Conservation (phyloP, 2,797 vertebrate genomes). For the Poecilia wingei region DNA sequence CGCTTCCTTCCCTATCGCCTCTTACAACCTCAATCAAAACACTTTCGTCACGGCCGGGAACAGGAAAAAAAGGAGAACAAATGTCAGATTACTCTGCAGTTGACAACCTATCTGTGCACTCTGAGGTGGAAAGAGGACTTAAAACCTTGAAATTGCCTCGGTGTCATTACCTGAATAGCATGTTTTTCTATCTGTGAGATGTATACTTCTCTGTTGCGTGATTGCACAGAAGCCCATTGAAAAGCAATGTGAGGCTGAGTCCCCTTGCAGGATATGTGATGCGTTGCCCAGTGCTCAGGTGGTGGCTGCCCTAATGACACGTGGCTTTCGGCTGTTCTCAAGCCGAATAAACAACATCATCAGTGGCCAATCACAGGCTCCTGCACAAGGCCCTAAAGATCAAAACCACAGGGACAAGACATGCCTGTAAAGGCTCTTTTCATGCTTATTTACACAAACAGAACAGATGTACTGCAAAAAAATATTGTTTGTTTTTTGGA, state of each 20-base stretch:
- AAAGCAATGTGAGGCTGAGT: constrained; percentile 38
- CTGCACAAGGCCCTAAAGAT: constrained; percentile 55
- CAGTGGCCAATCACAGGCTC: constrained; percentile 63
- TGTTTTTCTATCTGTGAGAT: constrained; percentile 11
- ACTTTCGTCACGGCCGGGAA: constrained; percentile 29
- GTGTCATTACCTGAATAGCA: constrained; percentile 18
- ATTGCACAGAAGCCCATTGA: constrained; percentile 10
- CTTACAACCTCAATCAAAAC: constrained; percentile 42
- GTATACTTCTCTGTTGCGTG: constrained; percentile 8
- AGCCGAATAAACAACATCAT: constrained; percentile 59
- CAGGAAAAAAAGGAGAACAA: constrained; percentile 25
- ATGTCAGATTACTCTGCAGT: constrained; percentile 26
- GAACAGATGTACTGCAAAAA: constrained; percentile 63
- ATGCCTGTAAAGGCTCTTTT: constrained; percentile 48
- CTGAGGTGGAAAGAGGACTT: constrained; percentile 11
- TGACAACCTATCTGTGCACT: constrained; percentile 21
- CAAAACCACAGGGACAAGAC: constrained; percentile 58
- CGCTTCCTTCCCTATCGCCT: constrained; percentile 18
- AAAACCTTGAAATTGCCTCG: constrained; percentile 19
- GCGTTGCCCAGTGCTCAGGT: constrained; percentile 71
- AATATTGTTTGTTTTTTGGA: constrained; percentile 17
- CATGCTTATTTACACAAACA: constrained; percentile 67
- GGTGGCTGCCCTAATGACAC: constrained; percentile 69
- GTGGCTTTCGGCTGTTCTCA: constrained; percentile 57
- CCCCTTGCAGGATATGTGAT: constrained; percentile 26